Evolutionary conservation across 2,113 vertebrate genomes (phyloP), one percentile per base, ranked within the genome.

Genomic region (Chascanopsetta lugubris): DNA sequence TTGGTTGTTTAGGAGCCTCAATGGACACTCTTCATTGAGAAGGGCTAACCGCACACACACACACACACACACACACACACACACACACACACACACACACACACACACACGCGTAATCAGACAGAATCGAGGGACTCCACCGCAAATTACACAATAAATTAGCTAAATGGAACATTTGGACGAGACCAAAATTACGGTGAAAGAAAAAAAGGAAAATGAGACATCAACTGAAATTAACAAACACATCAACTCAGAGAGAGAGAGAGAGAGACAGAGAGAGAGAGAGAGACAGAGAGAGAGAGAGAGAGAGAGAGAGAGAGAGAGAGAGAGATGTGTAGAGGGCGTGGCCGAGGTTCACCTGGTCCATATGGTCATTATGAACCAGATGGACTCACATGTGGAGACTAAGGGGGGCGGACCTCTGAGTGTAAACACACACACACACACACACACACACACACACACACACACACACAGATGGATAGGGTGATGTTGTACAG

Each of bases 331-430:
- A 47, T 13, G 7, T 21, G 25, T 13, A 8, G 25, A 2, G 18
- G 4, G 3, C 49, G 53, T n/a, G n/a, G n/a, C n/a, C n/a, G n/a
- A 50, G 26, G 58, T 68, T 58, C 66, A 66, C 61, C 70, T 80
- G 80, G 54, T 61, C 54, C 67, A 80, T 69, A 32, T 65, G 73
- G 70, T 69, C 75, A 13, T 57, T 65, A 73, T 29, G 58, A 53
- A 74, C 70, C 87, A 88, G 80, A 87, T 82, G 85, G 87, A 84
- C 69, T 60, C 64, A 70, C 75, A 75, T 82, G 82, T 83, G 77
- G 80, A 75, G 29, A 71, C 29, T n/a, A n/a, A n/a, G n/a, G 26
- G 58, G 73, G 62, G 59, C 67, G 74, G 58, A 25, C 69, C 26
- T 53, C 56, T 55, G 3, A 46, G n/a, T n/a, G n/a, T n/a, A 13